Conservation (phyloP, 2,888 invertebrate genomes). For the Lasioglossum figueresi region DNA sequence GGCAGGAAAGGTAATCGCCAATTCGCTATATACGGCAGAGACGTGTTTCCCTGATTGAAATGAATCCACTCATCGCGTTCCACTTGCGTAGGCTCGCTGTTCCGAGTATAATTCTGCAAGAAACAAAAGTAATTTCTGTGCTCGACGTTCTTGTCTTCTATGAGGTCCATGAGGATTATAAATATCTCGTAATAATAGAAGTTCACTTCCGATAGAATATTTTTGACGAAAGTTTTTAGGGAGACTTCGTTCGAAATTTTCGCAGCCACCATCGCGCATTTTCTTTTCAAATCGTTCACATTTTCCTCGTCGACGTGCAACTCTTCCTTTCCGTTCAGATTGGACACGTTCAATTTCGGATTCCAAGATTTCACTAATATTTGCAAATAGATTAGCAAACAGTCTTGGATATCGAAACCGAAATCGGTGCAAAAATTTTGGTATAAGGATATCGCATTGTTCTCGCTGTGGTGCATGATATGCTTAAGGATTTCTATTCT, state of each 20-base stretch:
- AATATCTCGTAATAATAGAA: constrained; percentile 86
- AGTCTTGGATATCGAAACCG: constrained; percentile 80
- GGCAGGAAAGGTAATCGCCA: constrained; percentile 85
- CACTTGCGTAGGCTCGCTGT: constrained; percentile 82
- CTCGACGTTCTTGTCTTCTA: constrained; percentile 72
- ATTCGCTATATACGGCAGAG: constrained; percentile 83
- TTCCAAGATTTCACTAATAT: constrained; percentile 83
- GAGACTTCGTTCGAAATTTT: constrained; percentile 77
- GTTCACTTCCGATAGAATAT: constrained; percentile 74
- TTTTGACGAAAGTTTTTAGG: constrained; percentile 64
- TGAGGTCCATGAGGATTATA: constrained; percentile 82
- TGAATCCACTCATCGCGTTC: constrained; percentile 85
- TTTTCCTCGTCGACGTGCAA: constrained; percentile 72
- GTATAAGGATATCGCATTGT: constrained; percentile 77
- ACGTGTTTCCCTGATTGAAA: constrained; percentile 81
- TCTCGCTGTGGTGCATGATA: constrained; percentile 72
- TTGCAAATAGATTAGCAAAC: constrained; percentile 82
- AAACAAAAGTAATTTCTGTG: constrained; percentile 75
- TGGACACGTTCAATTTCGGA: constrained; percentile 74
- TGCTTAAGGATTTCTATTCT: constrained; percentile 76
- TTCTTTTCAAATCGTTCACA: constrained; percentile 75
- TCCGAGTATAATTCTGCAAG: constrained; percentile 77
- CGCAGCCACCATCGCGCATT: constrained; percentile 79
- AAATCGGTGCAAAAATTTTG: constrained; percentile 84
- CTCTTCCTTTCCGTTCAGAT: constrained; percentile 67